These are phyloP conservation scores for Eueides isabella DNA, from an alignment of 1,140 invertebrate species.

Conservation along the genomic window DNA sequence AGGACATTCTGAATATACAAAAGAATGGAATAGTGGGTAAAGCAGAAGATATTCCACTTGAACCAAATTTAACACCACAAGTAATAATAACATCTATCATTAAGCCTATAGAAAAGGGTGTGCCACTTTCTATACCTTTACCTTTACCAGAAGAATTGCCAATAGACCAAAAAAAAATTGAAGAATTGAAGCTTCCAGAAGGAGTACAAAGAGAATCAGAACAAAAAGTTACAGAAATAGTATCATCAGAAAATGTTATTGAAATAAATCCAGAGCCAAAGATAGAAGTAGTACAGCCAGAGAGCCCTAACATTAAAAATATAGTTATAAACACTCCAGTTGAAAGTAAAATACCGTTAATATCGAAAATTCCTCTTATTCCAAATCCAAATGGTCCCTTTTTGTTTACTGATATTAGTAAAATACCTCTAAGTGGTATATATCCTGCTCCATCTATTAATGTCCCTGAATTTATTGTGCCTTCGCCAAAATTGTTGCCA, in stretches of 20 bases:
- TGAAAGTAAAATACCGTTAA: slow-evolving; percentile 28
- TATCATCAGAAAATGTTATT: slow-evolving; percentile 21
- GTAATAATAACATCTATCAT: slow-evolving; percentile 37
- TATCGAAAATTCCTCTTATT: slow-evolving; percentile 22
- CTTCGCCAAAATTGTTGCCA: slow-evolving; percentile 23
- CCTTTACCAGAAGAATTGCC: slow-evolving; percentile 23
- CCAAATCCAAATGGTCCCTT: slow-evolving; percentile 17
- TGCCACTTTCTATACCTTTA: slow-evolving; percentile 21
- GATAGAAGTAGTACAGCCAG: slow-evolving; percentile 23
- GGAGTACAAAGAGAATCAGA: slow-evolving; percentile 21
- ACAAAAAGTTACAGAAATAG: slow-evolving; percentile 23
- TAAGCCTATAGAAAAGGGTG: slow-evolving; percentile 26
- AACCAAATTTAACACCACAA: slow-evolving; percentile 33
- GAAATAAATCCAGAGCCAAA: slow-evolving; percentile 34
- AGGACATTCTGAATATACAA: slow-evolving; percentile 29
- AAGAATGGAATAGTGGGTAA: slow-evolving; percentile 5
- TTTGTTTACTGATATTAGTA: slow-evolving; percentile 34
- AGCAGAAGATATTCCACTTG: slow-evolving; percentile 16
- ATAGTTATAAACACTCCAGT: slow-evolving; percentile 27
- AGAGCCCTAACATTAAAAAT: slow-evolving; percentile 18
- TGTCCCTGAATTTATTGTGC: slow-evolving; percentile 17
- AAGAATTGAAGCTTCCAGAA: background rate
- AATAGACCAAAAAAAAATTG: slow-evolving; percentile 12
- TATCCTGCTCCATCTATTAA: slow-evolving; percentile 17
- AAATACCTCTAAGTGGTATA: slow-evolving; percentile 29